phyloP scores from a whole-genome alignment of 53 echinoderm and acorn worm genomes.

The Hippasteria phrygiana region DNA sequence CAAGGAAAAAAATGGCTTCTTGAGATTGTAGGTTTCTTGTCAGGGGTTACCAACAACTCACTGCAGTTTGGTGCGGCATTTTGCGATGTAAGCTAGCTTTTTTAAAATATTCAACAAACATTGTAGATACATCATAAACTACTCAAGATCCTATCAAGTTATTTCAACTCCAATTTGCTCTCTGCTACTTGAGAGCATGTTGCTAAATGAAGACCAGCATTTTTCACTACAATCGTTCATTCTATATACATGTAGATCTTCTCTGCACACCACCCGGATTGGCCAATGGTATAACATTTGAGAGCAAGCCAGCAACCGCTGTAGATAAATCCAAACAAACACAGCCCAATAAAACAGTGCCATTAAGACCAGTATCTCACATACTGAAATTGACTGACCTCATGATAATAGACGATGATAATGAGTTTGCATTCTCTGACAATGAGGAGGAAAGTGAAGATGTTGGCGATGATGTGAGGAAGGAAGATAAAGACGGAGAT shows the following conservation, averaged over 20 bases:
- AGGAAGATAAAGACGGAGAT: background rate
- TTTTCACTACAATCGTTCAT: background rate
- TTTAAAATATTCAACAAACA: too few species aligned
- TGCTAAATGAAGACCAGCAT: background rate
- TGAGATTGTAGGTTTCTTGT: too few species aligned
- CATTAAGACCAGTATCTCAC: constrained; percentile 12
- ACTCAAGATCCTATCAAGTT: too few species aligned
- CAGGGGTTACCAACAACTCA: too few species aligned
- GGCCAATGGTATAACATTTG: constrained; percentile 82
- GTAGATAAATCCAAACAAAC: background rate
- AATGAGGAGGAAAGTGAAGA: constrained; percentile 63
- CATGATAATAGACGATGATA: constrained; percentile 76
- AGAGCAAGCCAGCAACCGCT: constrained; percentile 22
- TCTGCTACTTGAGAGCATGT: too few species aligned
- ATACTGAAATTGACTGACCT: constrained; percentile 81
- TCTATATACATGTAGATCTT: constrained; percentile 65
- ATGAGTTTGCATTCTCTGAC: constrained; percentile 72
- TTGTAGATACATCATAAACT: too few species aligned
- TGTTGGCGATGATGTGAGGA: background rate
- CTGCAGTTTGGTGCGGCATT: too few species aligned
- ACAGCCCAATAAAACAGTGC: background rate
- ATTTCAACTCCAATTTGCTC: too few species aligned
- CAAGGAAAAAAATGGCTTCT: too few species aligned
- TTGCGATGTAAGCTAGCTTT: too few species aligned
- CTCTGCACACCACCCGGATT: constrained; percentile 82